These are phyloP conservation scores for Aurelia sp. DNA, from an alignment of 30 jellyfish, hydroid and myxozoan species.

Conservation along the genomic window DNA sequence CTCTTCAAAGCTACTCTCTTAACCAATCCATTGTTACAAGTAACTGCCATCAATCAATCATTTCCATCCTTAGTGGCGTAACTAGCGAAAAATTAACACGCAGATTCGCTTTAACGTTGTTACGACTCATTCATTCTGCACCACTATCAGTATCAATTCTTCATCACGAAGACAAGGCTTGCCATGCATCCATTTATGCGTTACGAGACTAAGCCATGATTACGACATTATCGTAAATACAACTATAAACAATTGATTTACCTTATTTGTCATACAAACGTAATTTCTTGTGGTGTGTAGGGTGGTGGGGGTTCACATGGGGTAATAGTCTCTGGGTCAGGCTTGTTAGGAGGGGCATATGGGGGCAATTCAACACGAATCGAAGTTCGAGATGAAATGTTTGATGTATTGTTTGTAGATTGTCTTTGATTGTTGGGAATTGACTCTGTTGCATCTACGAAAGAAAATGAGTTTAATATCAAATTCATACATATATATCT, in stretches of 20 bases:
- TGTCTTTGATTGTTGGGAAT: slow-evolving; percentile 76
- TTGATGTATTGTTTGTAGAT: slow-evolving; percentile 12
- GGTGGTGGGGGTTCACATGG: slow-evolving; percentile 93
- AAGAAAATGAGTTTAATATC: neutral
- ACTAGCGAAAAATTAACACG: too few relatives aligned
- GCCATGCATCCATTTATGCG: neutral
- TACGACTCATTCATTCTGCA: neutral
- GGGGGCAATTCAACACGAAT: slow-evolving; percentile 67
- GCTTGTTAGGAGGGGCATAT: slow-evolving; percentile 78
- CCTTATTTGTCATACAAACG: slow-evolving; percentile 57
- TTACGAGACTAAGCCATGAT: neutral
- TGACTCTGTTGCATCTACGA: slow-evolving; percentile 51
- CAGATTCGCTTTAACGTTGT: too few relatives aligned
- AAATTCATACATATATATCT: neutral
- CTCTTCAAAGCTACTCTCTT: too few relatives aligned
- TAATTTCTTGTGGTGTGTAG: slow-evolving; percentile 75
- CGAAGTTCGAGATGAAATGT: slow-evolving; percentile 29
- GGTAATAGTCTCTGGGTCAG: slow-evolving; percentile 81
- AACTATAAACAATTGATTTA: neutral
- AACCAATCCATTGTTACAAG: too few relatives aligned
- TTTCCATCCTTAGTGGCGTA: too few relatives aligned
- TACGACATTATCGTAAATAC: neutral
- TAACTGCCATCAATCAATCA: too few relatives aligned
- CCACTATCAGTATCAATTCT: neutral
- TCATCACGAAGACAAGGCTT: neutral